phyloP scores from a whole-genome alignment of 1,140 invertebrate species.

The Stegodyphus mimosarum region DNA sequence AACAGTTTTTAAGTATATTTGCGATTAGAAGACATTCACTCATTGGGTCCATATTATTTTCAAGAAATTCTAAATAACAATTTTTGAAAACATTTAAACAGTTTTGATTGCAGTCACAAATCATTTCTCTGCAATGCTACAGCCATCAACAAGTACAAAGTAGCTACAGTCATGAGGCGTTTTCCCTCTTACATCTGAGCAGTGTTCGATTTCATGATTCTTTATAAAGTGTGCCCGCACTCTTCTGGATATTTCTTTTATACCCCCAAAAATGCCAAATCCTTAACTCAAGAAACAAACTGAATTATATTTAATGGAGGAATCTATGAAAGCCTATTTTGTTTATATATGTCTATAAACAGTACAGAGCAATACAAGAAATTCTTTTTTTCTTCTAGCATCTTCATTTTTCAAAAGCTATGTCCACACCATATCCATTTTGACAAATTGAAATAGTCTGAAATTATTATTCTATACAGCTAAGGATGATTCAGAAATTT shows the following conservation, averaged over 20 bases:
- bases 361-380: not conserved
- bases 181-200: too few relatives aligned
- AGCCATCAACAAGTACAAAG: not conserved
- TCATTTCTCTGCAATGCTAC: not conserved
- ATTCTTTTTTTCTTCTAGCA: not conserved
- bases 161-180: too few relatives aligned
- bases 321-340: not conserved
- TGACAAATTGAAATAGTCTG: conserved; percentile 3
- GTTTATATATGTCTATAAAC: not conserved
- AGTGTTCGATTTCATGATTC: not conserved
- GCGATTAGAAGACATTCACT: not conserved
- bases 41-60: not conserved
- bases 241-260: not conserved
- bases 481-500: not conserved
- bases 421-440: not conserved
- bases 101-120: not conserved
- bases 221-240: not conserved
- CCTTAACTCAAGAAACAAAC: not conserved
- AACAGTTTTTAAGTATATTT: not conserved
- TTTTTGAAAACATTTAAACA: not conserved
- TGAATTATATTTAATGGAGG: not conserved
- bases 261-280: not conserved
- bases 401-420: not conserved
- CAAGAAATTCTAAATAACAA: not conserved
- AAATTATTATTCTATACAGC: not conserved